Evolutionary conservation across 2,113 vertebrate genomes (phyloP).

Genomic region (Microcebus lehilahytsara): DNA sequence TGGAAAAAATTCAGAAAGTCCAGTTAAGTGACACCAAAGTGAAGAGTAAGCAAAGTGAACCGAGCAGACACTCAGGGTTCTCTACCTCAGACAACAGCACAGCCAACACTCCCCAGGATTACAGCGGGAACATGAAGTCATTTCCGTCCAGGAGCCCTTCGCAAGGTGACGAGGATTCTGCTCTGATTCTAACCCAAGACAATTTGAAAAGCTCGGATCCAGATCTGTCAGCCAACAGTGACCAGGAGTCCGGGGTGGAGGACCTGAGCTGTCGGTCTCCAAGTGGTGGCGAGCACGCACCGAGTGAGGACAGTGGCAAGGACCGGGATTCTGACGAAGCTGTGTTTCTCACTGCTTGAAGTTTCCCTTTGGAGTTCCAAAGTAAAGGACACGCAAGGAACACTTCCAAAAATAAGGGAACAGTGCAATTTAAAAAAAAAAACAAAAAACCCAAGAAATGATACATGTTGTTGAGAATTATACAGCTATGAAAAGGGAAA

Average conservation of each 20-base stretch:
- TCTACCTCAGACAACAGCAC: slow-evolving; percentile 81
- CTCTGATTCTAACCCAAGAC: slow-evolving; percentile 86
- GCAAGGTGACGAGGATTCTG: slow-evolving; percentile 87
- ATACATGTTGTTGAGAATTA: neutral
- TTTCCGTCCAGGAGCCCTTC: slow-evolving; percentile 88
- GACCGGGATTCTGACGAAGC: slow-evolving; percentile 92
- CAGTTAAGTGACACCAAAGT: slow-evolving; percentile 76
- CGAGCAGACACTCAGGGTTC: slow-evolving; percentile 82
- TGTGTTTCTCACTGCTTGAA: slow-evolving; percentile 86
- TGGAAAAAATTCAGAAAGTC: slow-evolving; percentile 88
- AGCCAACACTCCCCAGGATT: slow-evolving; percentile 93
- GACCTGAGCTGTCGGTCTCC: slow-evolving; percentile 93
- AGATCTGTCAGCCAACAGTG: slow-evolving; percentile 90
- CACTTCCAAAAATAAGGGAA: slow-evolving; percentile 79
- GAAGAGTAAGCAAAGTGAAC: slow-evolving; percentile 75
- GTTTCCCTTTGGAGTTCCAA: neutral
- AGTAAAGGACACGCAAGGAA: slow-evolving; percentile 27
- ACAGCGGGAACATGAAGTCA: slow-evolving; percentile 84
- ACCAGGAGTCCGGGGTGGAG: slow-evolving; percentile 93
- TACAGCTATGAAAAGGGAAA: neutral
- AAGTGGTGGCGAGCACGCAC: slow-evolving; percentile 86
- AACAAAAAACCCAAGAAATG: neutral
- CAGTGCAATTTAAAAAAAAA: slow-evolving; percentile 70
- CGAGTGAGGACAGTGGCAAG: slow-evolving; percentile 91
- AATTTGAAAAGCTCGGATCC: slow-evolving; percentile 87